These are phyloP conservation scores for Oophaga pumilio DNA, from an alignment of 2,113 vertebrate genomes.

Conservation along the genomic window DNA sequence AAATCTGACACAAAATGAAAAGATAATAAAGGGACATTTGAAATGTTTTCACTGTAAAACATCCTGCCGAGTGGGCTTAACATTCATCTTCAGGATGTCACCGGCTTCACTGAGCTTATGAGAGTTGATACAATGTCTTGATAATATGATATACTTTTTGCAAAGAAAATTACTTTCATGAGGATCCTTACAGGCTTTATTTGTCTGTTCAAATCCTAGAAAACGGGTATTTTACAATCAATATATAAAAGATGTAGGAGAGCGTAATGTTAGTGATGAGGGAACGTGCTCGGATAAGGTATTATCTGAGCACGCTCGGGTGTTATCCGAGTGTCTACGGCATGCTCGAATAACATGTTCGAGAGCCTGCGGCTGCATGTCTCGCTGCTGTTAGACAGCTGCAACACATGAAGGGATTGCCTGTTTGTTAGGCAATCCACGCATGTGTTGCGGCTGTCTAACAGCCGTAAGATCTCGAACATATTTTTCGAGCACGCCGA, in stretches of 20 bases:
- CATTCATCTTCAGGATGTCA: slow-evolving; percentile 52
- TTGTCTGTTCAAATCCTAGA: slow-evolving; percentile 4
- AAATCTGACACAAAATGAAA: slow-evolving; percentile 79
- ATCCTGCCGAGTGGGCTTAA: slow-evolving; percentile 61
- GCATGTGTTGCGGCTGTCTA: too few relatives aligned
- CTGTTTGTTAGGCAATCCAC: too few relatives aligned
- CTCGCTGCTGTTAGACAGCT: too few relatives aligned
- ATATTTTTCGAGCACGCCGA: too few relatives aligned
- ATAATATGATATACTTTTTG: slow-evolving; percentile 50
- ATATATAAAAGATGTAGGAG: not conserved
- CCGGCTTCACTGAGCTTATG: slow-evolving; percentile 40
- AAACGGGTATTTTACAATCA: not conserved
- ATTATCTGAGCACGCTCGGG: too few relatives aligned
- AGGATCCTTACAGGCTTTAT: not conserved
- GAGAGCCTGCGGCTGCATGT: too few relatives aligned
- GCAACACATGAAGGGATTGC: too few relatives aligned
- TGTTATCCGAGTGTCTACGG: too few relatives aligned
- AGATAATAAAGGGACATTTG: slow-evolving; percentile 74
- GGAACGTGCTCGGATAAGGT: too few relatives aligned
- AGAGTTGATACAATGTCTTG: slow-evolving; percentile 51
- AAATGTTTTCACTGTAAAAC: slow-evolving; percentile 72
- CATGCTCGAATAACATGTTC: too few relatives aligned
- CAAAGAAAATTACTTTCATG: slow-evolving; percentile 37
- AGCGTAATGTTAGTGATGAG: not conserved
- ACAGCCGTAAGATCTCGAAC: too few relatives aligned